These are phyloP conservation scores for Sericinus montela DNA, from an alignment of 2,888 invertebrate genomes.

Conservation along the genomic window DNA sequence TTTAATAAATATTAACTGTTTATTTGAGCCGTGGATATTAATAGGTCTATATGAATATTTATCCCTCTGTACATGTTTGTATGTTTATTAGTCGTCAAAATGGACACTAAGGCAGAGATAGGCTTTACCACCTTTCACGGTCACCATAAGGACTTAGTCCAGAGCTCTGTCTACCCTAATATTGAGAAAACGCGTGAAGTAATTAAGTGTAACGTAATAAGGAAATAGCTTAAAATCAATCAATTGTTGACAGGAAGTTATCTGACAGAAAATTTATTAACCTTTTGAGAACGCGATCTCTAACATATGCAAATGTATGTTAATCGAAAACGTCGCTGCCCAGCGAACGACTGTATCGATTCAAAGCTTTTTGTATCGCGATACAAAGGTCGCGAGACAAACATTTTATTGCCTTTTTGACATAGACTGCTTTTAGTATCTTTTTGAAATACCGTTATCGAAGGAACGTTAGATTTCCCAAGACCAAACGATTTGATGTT, in stretches of 20 bases:
- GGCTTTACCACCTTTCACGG: too few species aligned
- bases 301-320: constrained; percentile 10
- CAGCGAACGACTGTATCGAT: neutral
- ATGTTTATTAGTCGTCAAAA: too few species aligned
- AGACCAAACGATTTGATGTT: neutral
- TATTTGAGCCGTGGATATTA: too few species aligned
- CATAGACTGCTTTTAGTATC: neutral
- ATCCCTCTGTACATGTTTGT: too few species aligned
- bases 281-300: neutral
- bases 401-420: neutral
- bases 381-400: neutral
- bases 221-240: neutral
- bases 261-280: constrained; percentile 9
- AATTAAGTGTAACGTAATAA: neutral
- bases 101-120: too few species aligned
- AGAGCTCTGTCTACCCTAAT: too few species aligned
- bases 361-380: neutral
- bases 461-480: neutral
- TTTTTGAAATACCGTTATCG: neutral
- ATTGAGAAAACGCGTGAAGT: too few species aligned
- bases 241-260: neutral
- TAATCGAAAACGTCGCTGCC: neutral
- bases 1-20: too few species aligned
- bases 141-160: too few species aligned
- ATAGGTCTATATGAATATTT: too few species aligned